phyloP scores from a whole-genome alignment of 2,888 invertebrate species.

The Chrysopilus asiliformis region DNA sequence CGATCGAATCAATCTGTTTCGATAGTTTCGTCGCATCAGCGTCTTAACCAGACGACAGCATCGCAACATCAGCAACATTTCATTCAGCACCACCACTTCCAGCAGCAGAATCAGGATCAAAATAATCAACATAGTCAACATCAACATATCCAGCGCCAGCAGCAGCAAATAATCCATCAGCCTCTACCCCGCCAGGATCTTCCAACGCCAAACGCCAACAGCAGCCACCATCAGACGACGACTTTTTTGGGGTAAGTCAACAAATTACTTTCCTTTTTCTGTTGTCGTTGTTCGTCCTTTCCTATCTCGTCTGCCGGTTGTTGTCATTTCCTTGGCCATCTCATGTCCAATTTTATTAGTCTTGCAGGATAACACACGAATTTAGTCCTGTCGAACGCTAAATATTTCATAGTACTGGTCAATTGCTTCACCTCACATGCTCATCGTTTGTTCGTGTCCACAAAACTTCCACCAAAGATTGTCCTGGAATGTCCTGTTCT shows the following conservation, averaged over 20 bases:
- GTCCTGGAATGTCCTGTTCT: no score
- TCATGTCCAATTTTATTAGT: no score
- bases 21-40: constrained; percentile 16
- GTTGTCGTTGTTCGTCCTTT: no score
- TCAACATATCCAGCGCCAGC: constrained; percentile 18
- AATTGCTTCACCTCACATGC: no score
- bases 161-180: constrained; percentile 13
- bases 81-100: constrained; percentile 11
- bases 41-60: neutral
- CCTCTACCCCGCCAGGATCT: constrained; percentile 10
- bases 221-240: constrained; percentile 6
- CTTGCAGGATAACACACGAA: no score
- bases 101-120: constrained; percentile 14
- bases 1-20: constrained; percentile 14
- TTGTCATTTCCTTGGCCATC: no score
- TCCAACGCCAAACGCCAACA: constrained; percentile 6
- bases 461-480: no score
- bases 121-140: constrained; percentile 11
- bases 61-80: constrained; percentile 1
- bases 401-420: no score
- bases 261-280: no score
- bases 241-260: constrained; percentile 8
- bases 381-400: no score
- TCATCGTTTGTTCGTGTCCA: no score
- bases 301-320: no score